Base-by-base conservation (phyloP, 2,113 vertebrate species). In the Anguilla japonica region DNA sequence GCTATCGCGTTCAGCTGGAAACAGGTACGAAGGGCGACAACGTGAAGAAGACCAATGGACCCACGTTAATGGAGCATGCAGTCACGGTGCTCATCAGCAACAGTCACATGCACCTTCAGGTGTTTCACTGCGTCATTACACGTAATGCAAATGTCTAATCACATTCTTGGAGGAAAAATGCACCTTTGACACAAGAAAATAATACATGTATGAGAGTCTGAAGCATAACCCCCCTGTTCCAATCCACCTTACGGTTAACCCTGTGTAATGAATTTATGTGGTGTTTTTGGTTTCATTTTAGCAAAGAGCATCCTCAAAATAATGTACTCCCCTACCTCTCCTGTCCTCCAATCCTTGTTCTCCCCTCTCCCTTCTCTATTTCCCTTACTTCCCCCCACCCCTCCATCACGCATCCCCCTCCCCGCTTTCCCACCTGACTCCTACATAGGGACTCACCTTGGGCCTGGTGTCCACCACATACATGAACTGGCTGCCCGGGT, bases 391-490 rank as follows among this genome's bases (percentile, higher is more conserved):
- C 34, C 34, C 34, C 34, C 34, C 34, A 34, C 34, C 34, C 34
- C 34, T 34, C 34, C 34, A 34, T 34, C 34, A 34, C 34, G 0
- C 34, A 34, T 34, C 9, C 34, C 41, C 16, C 39, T 29, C 79
- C 75, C 29, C 9, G 1, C 2, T 6, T 11, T 22, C 20, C 26
- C 60, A 5, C 3, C 60, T 67, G 20, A 20, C 26, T 15, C 41
- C 43, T 56, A 8, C 81, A 56, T 13, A 4, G 16, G 56, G 82
- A 7, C 95, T 96, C 93, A 99, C 98, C 95, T 99, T 99, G 26
- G 98, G 98, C 43, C 98, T 94, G 0, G 98, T 99, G 91, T 99
- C 98, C 90, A 99, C 98, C 75, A 99, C 98, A 0, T 99, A 99
- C 87, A 99, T 93, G 91, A 96, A 97, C 91, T 98, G 96, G 79